phyloP scores from a whole-genome alignment of 2,113 vertebrate genomes.

The Myotis lucifugus region DNA sequence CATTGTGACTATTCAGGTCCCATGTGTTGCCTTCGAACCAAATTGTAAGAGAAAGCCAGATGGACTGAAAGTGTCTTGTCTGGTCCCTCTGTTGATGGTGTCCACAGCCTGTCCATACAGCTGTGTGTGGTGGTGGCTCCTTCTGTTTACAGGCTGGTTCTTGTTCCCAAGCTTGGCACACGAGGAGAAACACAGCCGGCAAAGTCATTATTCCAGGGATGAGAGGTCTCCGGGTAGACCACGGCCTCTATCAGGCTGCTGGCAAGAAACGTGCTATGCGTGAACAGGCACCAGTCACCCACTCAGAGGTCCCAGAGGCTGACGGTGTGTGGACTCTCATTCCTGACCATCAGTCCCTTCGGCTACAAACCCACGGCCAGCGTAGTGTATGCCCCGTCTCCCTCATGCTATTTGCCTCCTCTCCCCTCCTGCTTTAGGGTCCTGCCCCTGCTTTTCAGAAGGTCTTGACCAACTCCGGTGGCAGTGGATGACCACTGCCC shows the following conservation, averaged over 20 bases:
- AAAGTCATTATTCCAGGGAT: background rate
- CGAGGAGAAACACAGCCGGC: slow-evolving; percentile 12
- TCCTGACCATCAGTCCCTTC: background rate
- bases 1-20: fast-evolving
- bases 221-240: slow-evolving; percentile 37
- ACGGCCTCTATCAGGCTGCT: background rate
- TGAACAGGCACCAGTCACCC: no score
- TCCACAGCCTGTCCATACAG: fast-evolving
- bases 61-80: fast-evolving
- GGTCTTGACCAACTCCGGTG: no score
- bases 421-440: background rate
- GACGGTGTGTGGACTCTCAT: no score
- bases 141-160: background rate
- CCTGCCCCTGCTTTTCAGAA: background rate
- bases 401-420: background rate
- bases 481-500: background rate
- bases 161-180: background rate
- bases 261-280: background rate
- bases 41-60: fast-evolving
- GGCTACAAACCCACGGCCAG: background rate
- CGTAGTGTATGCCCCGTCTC: background rate
- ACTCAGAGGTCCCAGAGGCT: background rate
- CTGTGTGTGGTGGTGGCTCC: fast-evolving
- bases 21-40: fast-evolving
- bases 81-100: fast-evolving